Base-by-base conservation (phyloP, 2,888 invertebrate species). In the Drosophila niveifrons region DNA sequence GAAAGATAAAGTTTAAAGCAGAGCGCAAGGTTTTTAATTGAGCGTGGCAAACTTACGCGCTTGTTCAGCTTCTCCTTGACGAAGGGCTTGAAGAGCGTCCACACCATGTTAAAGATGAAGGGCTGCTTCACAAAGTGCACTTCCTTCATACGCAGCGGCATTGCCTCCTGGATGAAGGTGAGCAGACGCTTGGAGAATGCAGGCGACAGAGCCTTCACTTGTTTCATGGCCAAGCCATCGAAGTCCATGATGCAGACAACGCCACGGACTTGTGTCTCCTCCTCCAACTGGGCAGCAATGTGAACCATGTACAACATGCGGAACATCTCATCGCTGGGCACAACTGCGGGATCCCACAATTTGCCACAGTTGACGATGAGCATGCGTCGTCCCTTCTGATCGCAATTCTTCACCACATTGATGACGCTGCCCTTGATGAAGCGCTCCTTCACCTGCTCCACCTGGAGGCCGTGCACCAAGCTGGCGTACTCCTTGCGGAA, bases 41-140 rank as follows among this genome's bases (percentile, higher is more conserved):
- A 9, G 1, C 6, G 6, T 28, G 0, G 8, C 2, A 15, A n/a
- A 93, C 95, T 94, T 91, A 96, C 96, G 92, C 96, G 95, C 76
- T 93, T 95, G 92, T 95, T 95, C 13, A 97, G 93, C 91, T 97
- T 97, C 83, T 96, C 95, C 78, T 94, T 94, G 81, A 97, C 95
- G 90, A 97, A 95, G 8, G 97, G 97, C 92, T 96, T 96, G 93
- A 97, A 97, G 91, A 97, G 94, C 51, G 94, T 93, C 97, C 97
- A 97, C 1, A 97, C 96, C 92, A 96, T 94, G 90, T 95, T 96
- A 93, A 97, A 97, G 71, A 97, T 93, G 93, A 95, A 95, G 0
- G 97, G 97, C 89, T 97, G 95, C 89, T 96, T 96, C 2, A 97
- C 96, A 90, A 97, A 95, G 92, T 97, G 97, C 9, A 97, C 95